phyloP scores from a whole-genome alignment of 2,113 vertebrate genomes.

The Platysteira castanea region DNA sequence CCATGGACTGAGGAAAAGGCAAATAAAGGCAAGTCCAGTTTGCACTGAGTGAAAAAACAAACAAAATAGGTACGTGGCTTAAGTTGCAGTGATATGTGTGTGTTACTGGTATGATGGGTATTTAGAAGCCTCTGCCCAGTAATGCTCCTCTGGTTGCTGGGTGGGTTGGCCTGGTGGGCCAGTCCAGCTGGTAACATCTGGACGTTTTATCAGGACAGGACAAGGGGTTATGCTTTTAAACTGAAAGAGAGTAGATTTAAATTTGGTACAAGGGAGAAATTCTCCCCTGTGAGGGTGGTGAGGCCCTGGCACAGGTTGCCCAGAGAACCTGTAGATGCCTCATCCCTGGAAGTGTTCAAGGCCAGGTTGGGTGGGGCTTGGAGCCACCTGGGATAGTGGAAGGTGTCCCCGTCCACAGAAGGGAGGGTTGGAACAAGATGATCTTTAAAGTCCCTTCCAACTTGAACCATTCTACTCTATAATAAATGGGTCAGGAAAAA shows the following conservation, averaged over 20 bases:
- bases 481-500: not conserved
- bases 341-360: not conserved
- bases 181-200: not conserved
- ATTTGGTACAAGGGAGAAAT: not conserved
- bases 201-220: not conserved
- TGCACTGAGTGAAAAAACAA: fast-evolving
- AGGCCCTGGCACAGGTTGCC: fast-evolving
- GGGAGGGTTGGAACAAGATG: fast-evolving
- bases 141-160: fast-evolving
- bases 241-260: not conserved
- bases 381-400: not conserved
- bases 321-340: not conserved
- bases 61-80: not conserved
- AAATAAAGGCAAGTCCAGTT: not conserved
- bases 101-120: fast-evolving
- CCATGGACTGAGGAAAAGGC: not conserved
- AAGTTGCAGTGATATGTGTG: not conserved
- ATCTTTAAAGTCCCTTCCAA: not conserved
- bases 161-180: not conserved
- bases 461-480: not conserved
- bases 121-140: not conserved
- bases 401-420: fast-evolving
- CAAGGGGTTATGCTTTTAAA: not conserved
- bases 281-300: fast-evolving
- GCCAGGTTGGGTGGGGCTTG: fast-evolving